Percentiles rank a stretch among this genome's conserved stretches.
These are phyloP conservation scores for Drosophila flavopinicola DNA, from an alignment of 2,888 invertebrate genomes.

Conservation along the genomic window DNA sequence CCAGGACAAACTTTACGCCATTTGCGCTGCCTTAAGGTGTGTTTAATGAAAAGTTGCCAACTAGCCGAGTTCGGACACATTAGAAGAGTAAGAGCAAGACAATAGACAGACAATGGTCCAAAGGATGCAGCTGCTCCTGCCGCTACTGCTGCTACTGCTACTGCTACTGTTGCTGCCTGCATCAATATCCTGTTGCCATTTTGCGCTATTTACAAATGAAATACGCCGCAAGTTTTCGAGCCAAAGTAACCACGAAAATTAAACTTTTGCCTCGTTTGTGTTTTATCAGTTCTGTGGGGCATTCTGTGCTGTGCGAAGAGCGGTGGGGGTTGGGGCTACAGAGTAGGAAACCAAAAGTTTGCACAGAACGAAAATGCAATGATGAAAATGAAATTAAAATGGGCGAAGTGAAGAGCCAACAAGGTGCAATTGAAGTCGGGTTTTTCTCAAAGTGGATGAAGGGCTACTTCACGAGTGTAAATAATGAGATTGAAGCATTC, in stretches of 20 bases:
- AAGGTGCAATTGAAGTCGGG: slow-evolving; percentile 48
- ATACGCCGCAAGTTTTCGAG: slow-evolving; percentile 77
- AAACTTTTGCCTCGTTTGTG: slow-evolving; percentile 74
- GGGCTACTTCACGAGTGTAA: slow-evolving; percentile 13
- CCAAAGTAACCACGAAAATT: slow-evolving; percentile 74
- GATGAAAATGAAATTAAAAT: slow-evolving; percentile 67
- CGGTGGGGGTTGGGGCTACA: no score
- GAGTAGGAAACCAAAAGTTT: slow-evolving; percentile 60
- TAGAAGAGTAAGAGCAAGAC: slow-evolving; percentile 29
- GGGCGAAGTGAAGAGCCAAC: slow-evolving; percentile 51
- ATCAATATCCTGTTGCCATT: slow-evolving; percentile 74
- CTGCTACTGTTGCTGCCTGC: slow-evolving; percentile 51
- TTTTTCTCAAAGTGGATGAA: slow-evolving; percentile 36
- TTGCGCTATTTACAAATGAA: slow-evolving; percentile 76
- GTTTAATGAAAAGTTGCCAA: slow-evolving; percentile 75
- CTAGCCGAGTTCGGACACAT: slow-evolving; percentile 52
- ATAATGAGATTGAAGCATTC: slow-evolving; percentile 21
- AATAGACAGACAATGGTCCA: slow-evolving; percentile 63
- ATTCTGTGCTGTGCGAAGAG: no score
- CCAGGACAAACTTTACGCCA: slow-evolving; percentile 67
- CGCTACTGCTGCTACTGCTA: slow-evolving; percentile 1
- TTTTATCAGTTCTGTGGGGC: slow-evolving; percentile 42
- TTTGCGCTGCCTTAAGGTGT: slow-evolving; percentile 75
- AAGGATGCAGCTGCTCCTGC: slow-evolving; percentile 55
- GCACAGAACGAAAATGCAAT: slow-evolving; percentile 55